Base-by-base conservation (phyloP, 2,113 vertebrate species). In the Periophthalmus modestus region DNA sequence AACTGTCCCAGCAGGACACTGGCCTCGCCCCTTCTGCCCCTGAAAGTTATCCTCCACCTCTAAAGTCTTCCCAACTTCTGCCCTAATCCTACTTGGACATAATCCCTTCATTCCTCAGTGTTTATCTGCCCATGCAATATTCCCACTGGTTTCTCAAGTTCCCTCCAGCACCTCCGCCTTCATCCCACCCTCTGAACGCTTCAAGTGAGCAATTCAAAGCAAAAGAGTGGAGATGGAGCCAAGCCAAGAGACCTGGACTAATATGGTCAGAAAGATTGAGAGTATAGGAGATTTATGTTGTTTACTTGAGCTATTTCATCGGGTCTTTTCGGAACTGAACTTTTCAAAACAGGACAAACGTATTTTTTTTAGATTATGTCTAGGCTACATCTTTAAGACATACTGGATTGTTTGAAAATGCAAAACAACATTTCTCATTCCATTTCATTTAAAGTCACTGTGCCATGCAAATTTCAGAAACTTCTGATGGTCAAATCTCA, bases 221-320 rank as follows among this genome's bases (percentile, higher is more conserved):
- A 87, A 61, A 82, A 39, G 13, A 69, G 57, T 70, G n/a, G 21
- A 74, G 71, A 78, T 68, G n/a, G 72, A 70, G 78, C 63, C 59
- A 69, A 24, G 12, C 43, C 11, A 83, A 73, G 50, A 75, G 63
- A 72, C 11, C 24, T 33, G 59, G 59, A 85, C 88, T 84, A 90
- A 91, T 89, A 90, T 87, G 91, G 85, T 82, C 21, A 87, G 87
- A 86, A 86, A 83, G 80, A 81, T 79, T 83, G 62, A 6, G 28
- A 75, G 73, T 61, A 48, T 33, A 76, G 82, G 69, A 74, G 67
- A 48, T 23, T 3, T 52, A 48, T 36, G 9, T 39, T 74, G 76
- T 39, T 66, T 65, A 47, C 73, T 19, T 43, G 12, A 36, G 19
- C 18, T 3, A 14, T 48, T 48, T 52, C 18, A 36, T 7, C 2